A percentile compares a stretch with the other conserved stretches of the same genome.
phyloP scores from a whole-genome alignment of 2,888 invertebrate genomes.

The Hyposoter dolosus region DNA sequence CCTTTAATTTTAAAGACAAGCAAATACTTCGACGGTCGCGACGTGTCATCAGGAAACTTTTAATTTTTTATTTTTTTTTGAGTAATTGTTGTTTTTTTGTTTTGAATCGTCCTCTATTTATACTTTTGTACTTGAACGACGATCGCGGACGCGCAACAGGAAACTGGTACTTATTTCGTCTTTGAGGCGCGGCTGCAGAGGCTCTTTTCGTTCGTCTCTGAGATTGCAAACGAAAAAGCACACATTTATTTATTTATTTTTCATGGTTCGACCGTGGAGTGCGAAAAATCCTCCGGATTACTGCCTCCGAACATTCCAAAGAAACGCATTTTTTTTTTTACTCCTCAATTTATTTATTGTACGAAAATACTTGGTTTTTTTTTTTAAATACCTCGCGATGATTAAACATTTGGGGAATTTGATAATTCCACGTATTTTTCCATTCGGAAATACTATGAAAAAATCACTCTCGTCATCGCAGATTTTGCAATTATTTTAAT shows the following conservation, averaged over 20 bases:
- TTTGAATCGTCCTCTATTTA: conserved; percentile 39
- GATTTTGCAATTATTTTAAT: background rate
- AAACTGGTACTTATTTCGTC: conserved; percentile 77
- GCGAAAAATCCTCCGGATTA: background rate
- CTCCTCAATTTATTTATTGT: background rate
- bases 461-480: background rate
- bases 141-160: conserved; percentile 73
- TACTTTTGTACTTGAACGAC: conserved; percentile 45
- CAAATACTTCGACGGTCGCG: no score
- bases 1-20: no score
- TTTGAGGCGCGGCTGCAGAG: conserved; percentile 46
- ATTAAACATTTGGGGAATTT: background rate
- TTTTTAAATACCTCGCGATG: background rate
- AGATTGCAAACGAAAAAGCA: conserved; percentile 30
- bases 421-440: background rate
- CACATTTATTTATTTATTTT: conserved; percentile 9
- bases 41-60: background rate
- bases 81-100: background rate
- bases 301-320: background rate
- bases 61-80: background rate
- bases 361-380: background rate
- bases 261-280: background rate
- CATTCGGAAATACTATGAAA: background rate
- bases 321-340: background rate
- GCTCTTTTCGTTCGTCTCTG: conserved; percentile 34